Evolutionary conservation across 2,113 vertebrate genomes (phyloP).

Genomic region (Jacana jacana): DNA sequence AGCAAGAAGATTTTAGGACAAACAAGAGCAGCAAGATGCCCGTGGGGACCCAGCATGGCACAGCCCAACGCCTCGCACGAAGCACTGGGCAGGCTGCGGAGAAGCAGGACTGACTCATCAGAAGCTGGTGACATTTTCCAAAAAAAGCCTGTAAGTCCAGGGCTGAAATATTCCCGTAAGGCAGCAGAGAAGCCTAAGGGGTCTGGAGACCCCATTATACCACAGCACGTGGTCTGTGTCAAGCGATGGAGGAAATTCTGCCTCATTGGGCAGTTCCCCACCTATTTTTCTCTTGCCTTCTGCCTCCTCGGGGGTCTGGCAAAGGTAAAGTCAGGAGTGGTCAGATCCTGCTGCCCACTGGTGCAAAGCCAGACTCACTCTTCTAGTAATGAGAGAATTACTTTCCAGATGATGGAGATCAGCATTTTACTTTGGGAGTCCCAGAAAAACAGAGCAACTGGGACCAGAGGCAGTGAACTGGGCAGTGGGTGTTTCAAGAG

Average conservation of each 20-base stretch:
- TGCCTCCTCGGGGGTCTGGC: neutral
- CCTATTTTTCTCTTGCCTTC: neutral
- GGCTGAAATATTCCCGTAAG: neutral
- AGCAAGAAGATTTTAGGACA: neutral
- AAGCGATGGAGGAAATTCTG: neutral
- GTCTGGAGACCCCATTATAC: neutral
- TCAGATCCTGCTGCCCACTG: neutral
- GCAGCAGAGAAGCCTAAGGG: constrained; percentile 29
- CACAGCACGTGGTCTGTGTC: neutral
- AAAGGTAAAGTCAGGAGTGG: neutral
- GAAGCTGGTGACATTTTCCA: constrained; percentile 52
- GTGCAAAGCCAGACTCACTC: neutral
- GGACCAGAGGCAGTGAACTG: neutral
- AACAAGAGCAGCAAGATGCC: neutral
- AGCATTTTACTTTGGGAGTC: neutral
- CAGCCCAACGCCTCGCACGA: neutral
- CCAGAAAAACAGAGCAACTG: neutral
- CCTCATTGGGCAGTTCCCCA: neutral
- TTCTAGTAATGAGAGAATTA: neutral
- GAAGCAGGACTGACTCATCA: constrained; percentile 1
- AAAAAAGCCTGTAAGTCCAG: neutral
- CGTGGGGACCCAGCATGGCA: neutral
- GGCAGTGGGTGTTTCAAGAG: neutral
- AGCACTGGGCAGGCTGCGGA: neutral
- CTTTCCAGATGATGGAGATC: neutral